phyloP scores from a whole-genome alignment of 2,888 invertebrate genomes.

The Trachelus tabidus region DNA sequence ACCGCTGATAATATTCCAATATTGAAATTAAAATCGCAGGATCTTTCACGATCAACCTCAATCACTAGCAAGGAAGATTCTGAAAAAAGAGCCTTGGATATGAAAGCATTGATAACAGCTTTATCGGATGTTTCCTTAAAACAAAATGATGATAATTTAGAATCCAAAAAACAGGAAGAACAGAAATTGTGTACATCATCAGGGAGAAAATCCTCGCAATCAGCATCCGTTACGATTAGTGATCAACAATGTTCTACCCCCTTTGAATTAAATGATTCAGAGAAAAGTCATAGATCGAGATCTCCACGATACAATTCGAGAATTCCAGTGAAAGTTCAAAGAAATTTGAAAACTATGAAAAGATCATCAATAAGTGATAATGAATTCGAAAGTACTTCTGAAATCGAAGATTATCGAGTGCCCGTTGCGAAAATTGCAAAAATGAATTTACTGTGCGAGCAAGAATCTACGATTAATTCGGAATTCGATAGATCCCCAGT shows the following conservation, averaged over 20 bases:
- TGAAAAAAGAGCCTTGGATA: slow-evolving; percentile 27
- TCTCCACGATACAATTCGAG: background rate
- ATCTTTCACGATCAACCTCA: slow-evolving; percentile 34
- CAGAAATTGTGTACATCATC: slow-evolving; percentile 11
- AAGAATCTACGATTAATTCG: background rate
- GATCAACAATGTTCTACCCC: background rate
- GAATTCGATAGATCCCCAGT: background rate
- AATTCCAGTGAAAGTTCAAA: background rate
- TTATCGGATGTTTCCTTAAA: slow-evolving; percentile 39
- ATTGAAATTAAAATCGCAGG: slow-evolving; percentile 31
- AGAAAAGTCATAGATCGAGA: background rate
- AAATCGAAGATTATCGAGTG: background rate
- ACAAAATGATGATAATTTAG: slow-evolving; percentile 1
- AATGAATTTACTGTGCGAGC: slow-evolving; percentile 5
- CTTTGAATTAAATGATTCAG: slow-evolving; percentile 4
- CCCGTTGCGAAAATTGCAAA: slow-evolving; percentile 12
- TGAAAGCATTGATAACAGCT: slow-evolving; percentile 34
- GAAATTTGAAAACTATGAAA: background rate
- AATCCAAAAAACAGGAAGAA: background rate
- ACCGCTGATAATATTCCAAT: slow-evolving; percentile 1
- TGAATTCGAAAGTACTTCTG: background rate
- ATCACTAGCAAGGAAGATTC: slow-evolving; percentile 22
- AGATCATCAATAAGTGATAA: slow-evolving; percentile 1
- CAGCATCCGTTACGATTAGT: slow-evolving; percentile 4
- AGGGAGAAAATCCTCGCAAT: slow-evolving; percentile 11